Conservation (phyloP, 2,797 vertebrate species). For the Antrozous pallidus region DNA sequence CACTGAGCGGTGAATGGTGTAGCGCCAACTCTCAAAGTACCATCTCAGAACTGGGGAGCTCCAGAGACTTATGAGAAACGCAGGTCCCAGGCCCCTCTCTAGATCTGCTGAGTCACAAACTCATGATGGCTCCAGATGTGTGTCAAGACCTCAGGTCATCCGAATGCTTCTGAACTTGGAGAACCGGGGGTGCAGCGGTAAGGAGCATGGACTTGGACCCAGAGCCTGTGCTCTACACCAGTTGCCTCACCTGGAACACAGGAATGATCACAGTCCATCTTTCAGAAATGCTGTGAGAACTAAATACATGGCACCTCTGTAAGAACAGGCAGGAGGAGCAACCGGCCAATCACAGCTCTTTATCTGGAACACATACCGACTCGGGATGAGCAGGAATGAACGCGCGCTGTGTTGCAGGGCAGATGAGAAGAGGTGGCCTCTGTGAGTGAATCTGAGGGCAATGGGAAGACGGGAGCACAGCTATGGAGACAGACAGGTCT, state of each 20-base stretch:
- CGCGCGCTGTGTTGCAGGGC: accelerated
- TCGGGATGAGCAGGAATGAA: accelerated
- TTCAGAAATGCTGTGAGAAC: background rate
- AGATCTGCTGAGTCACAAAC: background rate
- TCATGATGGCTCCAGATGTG: accelerated
- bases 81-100: background rate
- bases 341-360: background rate
- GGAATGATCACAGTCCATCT: background rate
- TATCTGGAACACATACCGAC: background rate
- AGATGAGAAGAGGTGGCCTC: accelerated
- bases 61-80: background rate
- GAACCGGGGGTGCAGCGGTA: background rate
- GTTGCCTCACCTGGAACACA: background rate
- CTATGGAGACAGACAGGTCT: background rate
- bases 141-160: background rate
- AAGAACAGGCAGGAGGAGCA: background rate
- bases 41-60: background rate
- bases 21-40: background rate
- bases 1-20: accelerated
- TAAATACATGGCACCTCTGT: accelerated
- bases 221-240: no score
- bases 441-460: background rate
- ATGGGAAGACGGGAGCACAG: background rate
- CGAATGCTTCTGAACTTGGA: accelerated
- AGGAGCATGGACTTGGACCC: background rate